These are phyloP conservation scores for Dysidea cf. avara DNA, from an alignment of 37 sponge, comb jelly and placozoan species.

Conservation along the genomic window DNA sequence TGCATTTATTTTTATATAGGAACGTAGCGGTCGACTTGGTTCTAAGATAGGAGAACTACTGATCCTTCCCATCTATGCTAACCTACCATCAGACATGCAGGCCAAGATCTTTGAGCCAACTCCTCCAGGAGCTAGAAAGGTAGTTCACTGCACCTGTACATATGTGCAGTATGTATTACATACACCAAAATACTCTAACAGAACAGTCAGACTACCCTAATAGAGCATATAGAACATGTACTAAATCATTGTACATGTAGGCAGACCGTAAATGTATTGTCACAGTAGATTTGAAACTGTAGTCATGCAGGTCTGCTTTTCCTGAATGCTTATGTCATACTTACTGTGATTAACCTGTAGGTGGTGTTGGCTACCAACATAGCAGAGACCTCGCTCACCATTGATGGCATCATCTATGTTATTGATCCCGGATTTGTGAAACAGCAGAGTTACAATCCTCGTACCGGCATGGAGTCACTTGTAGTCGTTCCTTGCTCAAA, in stretches of 20 bases:
- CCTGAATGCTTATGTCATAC: no score
- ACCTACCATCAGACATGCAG: constrained; percentile 98
- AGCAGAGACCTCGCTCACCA: constrained; percentile 97
- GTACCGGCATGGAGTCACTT: constrained; percentile 89
- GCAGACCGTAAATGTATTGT: no score
- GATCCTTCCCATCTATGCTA: constrained; percentile 95
- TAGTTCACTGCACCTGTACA: not conserved
- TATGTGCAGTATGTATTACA: not conserved
- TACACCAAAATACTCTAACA: no score
- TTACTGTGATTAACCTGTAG: constrained; percentile 23
- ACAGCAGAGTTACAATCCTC: constrained; percentile 95
- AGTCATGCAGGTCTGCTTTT: no score
- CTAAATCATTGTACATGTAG: no score
- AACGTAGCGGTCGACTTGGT: constrained; percentile 79
- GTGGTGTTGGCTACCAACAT: constrained; percentile 99
- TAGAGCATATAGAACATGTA: no score
- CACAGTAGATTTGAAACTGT: no score
- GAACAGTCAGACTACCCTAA: no score
- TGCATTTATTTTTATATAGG: constrained; percentile 46
- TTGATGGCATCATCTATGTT: constrained; percentile 98
- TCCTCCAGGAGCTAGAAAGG: constrained; percentile 98
- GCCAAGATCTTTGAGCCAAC: constrained; percentile 99
- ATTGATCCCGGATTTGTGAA: constrained; percentile 99
- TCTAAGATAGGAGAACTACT: constrained; percentile 92
- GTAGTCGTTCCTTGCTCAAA: constrained; percentile 90